Percentiles rank a stretch among this genome's conserved stretches.
These are phyloP conservation scores for Lamellibrachia satsuma DNA, from an alignment of 2,888 invertebrate species.

Conservation along the genomic window DNA sequence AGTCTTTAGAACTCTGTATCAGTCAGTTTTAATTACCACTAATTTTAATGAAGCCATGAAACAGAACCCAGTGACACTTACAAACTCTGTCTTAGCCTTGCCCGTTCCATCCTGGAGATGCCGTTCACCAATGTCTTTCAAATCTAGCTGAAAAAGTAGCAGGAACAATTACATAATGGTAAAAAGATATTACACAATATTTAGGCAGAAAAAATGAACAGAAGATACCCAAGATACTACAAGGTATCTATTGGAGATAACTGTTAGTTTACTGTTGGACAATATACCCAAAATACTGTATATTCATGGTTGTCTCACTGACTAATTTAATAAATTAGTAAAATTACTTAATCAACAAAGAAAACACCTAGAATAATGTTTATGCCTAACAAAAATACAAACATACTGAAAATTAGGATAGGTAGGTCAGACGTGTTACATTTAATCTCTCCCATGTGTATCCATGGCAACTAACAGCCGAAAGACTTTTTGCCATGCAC, in stretches of 20 bases:
- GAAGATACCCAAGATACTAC: background rate
- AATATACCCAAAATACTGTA: background rate
- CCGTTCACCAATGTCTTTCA: slow-evolving; percentile 82
- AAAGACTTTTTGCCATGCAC: too few relatives aligned
- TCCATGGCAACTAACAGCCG: too few relatives aligned
- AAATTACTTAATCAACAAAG: background rate
- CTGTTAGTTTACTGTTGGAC: background rate
- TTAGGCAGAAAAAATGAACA: background rate
- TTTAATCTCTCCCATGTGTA: too few relatives aligned
- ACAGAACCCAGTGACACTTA: slow-evolving; percentile 45
- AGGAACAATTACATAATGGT: background rate
- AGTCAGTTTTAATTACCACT: background rate
- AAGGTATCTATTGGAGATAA: background rate
- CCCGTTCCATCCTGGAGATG: slow-evolving; percentile 77
- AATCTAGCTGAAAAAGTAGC: slow-evolving; percentile 69
- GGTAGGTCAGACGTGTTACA: too few relatives aligned
- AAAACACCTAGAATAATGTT: background rate
- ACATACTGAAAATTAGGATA: background rate
- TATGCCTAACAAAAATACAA: background rate
- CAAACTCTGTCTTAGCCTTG: slow-evolving; percentile 69
- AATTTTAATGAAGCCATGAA: background rate
- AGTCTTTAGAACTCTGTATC: background rate
- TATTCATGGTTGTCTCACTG: background rate
- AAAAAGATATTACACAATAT: background rate
- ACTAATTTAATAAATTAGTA: background rate